Conservation (phyloP, 2,113 vertebrate species). For the Spheniscus mendiculus region DNA sequence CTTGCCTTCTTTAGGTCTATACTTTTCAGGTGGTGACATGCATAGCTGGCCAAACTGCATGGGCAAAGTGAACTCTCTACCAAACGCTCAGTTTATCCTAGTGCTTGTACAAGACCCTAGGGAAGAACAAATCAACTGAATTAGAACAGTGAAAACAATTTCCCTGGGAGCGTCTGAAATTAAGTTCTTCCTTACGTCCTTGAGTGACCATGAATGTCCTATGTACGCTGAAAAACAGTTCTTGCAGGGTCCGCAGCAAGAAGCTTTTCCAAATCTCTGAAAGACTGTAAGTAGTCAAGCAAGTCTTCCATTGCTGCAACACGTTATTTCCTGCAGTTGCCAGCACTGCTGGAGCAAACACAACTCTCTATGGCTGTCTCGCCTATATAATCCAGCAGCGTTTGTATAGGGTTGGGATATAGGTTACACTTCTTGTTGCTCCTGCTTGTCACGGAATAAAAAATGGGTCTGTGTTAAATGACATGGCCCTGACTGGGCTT, state of each 20-base stretch:
- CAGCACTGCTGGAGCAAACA: not conserved
- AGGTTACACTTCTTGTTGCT: not conserved
- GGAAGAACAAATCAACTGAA: not conserved
- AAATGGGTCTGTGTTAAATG: slow-evolving; percentile 11
- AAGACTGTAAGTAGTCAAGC: not conserved
- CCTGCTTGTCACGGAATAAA: slow-evolving; percentile 31
- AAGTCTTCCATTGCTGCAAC: not conserved
- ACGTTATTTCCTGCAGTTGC: not conserved
- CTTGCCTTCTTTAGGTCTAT: not conserved
- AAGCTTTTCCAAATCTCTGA: not conserved
- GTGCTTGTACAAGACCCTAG: not conserved
- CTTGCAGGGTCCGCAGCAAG: not conserved
- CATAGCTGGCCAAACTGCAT: not conserved
- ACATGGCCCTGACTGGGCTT: slow-evolving; percentile 17
- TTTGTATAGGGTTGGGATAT: not conserved
- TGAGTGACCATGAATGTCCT: not conserved
- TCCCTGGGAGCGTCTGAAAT: not conserved
- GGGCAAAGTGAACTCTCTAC: not conserved
- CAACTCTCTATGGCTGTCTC: not conserved
- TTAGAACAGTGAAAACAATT: not conserved
- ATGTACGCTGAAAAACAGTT: not conserved
- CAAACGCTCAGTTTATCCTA: not conserved
- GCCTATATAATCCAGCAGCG: not conserved
- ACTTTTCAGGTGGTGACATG: not conserved
- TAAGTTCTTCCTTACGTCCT: not conserved